Conservation (phyloP, 2,113 vertebrate genomes). For the Gopherus flavomarginatus region DNA sequence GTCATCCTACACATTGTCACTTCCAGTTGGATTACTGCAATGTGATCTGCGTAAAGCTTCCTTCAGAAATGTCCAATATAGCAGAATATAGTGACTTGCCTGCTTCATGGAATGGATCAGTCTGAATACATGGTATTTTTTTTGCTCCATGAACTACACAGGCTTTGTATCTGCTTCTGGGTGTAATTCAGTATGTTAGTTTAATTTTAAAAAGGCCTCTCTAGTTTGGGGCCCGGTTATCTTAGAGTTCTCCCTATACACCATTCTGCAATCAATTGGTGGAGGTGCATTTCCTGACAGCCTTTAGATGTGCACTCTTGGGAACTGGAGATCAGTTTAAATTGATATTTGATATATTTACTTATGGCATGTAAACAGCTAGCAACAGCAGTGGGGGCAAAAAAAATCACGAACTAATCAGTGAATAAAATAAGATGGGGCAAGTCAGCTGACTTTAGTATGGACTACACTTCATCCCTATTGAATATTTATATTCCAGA, state of each 20-base stretch:
- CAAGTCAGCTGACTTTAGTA: slow-evolving; percentile 15
- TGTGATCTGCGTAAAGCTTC: not conserved
- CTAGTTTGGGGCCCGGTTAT: slow-evolving; percentile 26
- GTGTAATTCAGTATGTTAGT: slow-evolving; percentile 34
- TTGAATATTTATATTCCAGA: not conserved
- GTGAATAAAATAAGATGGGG: slow-evolving; percentile 10
- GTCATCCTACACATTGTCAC: not conserved
- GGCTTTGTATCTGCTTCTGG: not conserved
- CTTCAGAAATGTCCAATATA: not conserved
- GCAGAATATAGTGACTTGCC: accelerated
- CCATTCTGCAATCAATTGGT: not conserved
- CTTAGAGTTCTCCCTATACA: slow-evolving; percentile 14
- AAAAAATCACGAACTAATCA: not conserved
- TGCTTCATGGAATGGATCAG: accelerated
- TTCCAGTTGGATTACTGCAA: accelerated
- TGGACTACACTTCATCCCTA: not conserved
- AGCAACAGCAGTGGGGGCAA: not conserved
- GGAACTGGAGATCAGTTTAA: slow-evolving; percentile 20
- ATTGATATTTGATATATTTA: slow-evolving; percentile 39
- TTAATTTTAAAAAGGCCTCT: slow-evolving; percentile 53
- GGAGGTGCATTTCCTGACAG: slow-evolving; percentile 6
- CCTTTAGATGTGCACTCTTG: slow-evolving; percentile 17
- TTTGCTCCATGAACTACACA: not conserved
- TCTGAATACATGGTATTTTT: not conserved
- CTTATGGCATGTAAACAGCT: not conserved